A percentile compares a stretch with the other conserved stretches of the same genome.
Conservation (phyloP, 2,113 vertebrate genomes). For the Dissostichus mawsoni region DNA sequence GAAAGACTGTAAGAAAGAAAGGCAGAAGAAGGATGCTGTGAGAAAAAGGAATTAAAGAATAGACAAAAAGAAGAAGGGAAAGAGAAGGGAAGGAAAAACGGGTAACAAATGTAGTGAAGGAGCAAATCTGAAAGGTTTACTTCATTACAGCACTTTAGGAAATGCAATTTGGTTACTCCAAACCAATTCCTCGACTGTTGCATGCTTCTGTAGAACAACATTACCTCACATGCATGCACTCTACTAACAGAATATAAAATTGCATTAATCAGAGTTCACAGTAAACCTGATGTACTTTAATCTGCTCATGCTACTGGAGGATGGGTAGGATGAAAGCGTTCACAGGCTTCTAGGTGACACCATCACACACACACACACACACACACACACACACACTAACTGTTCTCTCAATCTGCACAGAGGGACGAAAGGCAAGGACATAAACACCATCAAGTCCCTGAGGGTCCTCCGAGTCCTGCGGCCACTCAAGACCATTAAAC, state of each 20-base stretch:
- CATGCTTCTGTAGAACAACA: slow-evolving; percentile 60
- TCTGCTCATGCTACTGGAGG: slow-evolving; percentile 4
- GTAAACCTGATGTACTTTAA: not conserved
- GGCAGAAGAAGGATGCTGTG: not conserved
- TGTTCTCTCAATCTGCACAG: slow-evolving; percentile 83
- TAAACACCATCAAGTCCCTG: slow-evolving; percentile 99
- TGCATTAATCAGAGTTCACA: not conserved
- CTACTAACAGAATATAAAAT: slow-evolving; percentile 51
- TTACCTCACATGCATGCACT: slow-evolving; percentile 52
- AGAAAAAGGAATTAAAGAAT: not conserved
- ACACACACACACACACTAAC: slow-evolving; percentile 46
- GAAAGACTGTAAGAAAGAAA: not conserved
- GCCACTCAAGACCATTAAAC: slow-evolving; percentile 97
- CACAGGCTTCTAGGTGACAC: not conserved
- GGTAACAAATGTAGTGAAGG: not conserved
- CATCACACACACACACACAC: not conserved
- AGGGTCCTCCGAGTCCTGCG: slow-evolving; percentile 93
- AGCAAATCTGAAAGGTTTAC: not conserved
- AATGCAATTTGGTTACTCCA: not conserved
- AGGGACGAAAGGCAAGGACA: slow-evolving; percentile 98
- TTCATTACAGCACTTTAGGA: not conserved
- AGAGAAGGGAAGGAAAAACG: not conserved
- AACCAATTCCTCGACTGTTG: not conserved
- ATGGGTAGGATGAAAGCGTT: slow-evolving; percentile 1
- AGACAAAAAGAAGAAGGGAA: not conserved